phyloP scores from a whole-genome alignment of 2,797 vertebrate genomes.

The Oceanodroma leucorhoa region DNA sequence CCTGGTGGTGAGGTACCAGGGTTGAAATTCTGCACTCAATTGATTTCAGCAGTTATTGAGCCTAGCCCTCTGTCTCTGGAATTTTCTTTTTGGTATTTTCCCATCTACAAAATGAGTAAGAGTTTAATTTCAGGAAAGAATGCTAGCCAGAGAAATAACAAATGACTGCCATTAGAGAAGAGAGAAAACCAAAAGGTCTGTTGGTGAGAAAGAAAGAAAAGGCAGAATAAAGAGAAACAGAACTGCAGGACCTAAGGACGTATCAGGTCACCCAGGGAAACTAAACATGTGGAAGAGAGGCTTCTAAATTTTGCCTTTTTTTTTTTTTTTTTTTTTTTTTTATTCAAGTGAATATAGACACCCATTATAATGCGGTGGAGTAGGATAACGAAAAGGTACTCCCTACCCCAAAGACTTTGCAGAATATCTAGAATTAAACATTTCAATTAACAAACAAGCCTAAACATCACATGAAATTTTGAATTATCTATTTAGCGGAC shows the following conservation, averaged over 20 bases:
- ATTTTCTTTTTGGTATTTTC: not conserved
- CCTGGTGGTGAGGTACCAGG: not conserved
- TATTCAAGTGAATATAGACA: not conserved
- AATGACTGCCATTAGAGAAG: not conserved
- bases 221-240: not conserved
- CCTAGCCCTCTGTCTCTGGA: not conserved
- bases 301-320: not conserved
- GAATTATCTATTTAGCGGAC: not conserved
- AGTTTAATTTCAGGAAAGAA: not conserved
- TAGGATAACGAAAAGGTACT: not conserved
- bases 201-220: not conserved
- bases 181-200: not conserved
- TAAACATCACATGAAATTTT: not conserved
- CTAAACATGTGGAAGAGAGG: not conserved
- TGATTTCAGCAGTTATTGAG: not conserved
- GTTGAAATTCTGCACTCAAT: not conserved
- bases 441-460: not conserved
- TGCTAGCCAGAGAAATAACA: not conserved
- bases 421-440: not conserved
- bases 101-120: not conserved
- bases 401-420: not conserved
- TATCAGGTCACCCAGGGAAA: not conserved
- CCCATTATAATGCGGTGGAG: not conserved
- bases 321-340: not conserved
- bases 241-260: not conserved